phyloP scores from a whole-genome alignment of 2,113 vertebrate species.

The Zosterops pallidus region DNA sequence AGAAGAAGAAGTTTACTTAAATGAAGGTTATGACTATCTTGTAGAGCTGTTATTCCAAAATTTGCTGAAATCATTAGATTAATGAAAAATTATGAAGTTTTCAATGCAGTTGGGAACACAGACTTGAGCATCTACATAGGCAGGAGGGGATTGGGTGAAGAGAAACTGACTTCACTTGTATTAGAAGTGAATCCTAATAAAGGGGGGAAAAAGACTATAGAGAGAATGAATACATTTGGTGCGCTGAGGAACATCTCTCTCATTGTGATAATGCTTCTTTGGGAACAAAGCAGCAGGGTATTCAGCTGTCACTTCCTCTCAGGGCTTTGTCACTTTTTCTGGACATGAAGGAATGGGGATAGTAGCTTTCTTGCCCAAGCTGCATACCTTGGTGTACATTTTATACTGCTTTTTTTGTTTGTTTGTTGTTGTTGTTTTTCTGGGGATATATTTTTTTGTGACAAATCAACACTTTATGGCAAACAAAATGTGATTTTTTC shows the following conservation, averaged over 20 bases:
- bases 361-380: neutral
- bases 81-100: neutral
- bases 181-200: neutral
- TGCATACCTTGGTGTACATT: neutral
- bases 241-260: neutral
- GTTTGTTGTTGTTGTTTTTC: neutral
- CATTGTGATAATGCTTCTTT: neutral
- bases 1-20: neutral
- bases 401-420: neutral
- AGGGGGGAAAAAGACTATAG: fast-evolving
- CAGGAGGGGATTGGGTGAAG: neutral
- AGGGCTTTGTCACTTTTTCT: conserved; percentile 12
- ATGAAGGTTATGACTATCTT: neutral
- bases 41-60: neutral
- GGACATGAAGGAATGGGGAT: neutral
- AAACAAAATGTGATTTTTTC: conserved; percentile 14
- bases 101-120: neutral
- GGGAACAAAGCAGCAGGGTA: neutral
- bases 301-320: neutral
- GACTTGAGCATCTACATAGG: neutral
- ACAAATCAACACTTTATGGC: conserved; percentile 4
- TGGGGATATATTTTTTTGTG: neutral
- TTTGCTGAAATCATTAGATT: neutral
- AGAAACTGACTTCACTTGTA: neutral
- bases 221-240: neutral